Base-by-base conservation (phyloP, 2,797 vertebrate species). In the Darevskia nairensis region DNA sequence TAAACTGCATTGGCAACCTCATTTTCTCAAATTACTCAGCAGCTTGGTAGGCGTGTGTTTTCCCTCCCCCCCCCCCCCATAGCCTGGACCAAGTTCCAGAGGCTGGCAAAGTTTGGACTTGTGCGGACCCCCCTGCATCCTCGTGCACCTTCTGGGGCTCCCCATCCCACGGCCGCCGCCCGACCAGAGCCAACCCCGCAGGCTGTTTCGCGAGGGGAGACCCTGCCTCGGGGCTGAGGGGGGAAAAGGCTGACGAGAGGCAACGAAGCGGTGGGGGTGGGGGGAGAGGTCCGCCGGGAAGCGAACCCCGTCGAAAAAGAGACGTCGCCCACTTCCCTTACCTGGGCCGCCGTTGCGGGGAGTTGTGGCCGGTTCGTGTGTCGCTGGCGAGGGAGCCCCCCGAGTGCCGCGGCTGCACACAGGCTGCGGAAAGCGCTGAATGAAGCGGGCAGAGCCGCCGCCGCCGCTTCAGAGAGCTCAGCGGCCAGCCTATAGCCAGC, bases 401-500 rank as follows among this genome's bases (percentile, higher is more conserved):
- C 64, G 7, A 17, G 15, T 83, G 89, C 90, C 88, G 88, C 68
- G 94, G 94, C 91, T 94, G 93, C 96, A 93, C 91, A 86, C 90
- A 87, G 89, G 94, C 95, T 96, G 96, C 94, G 93, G 94, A 89
- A 94, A 86, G 95, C 95, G 88, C 91, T 35, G 95, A 94, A 88
- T 68, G 94, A 91, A 94, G 92, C 69, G 92, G 92, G 94, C 89
- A 55, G 87, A 95, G 92, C 69, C 93, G 90, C 92, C 86, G 2
- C 94, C 55, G 93, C 95, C 88, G 94, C 93, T 95, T 91, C 90
- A 61, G 93, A 89, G 94, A 96, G 94, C 94, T 94, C 93, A 74
- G 94, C 96, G 93, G 93, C 88, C 95, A 96, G 96, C 96, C 96
- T 94, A 95, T 96, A 94, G 96, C 94, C 96, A 93, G 96, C 94